phyloP scores from a whole-genome alignment of 1,140 invertebrate genomes.

The Drosophila nebulosa region DNA sequence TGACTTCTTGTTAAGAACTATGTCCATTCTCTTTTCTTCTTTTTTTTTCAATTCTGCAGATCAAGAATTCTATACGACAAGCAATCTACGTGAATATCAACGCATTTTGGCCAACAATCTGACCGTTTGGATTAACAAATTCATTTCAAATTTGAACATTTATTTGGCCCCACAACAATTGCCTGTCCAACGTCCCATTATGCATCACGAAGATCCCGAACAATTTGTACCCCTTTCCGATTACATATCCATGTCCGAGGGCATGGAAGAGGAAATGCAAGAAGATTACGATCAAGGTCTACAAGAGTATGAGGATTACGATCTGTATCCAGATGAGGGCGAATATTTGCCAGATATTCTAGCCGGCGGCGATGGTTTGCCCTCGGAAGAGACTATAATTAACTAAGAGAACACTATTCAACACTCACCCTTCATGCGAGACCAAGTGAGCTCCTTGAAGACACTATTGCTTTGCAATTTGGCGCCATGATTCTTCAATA shows the following conservation, averaged over 20 bases:
- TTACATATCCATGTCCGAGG: constrained; percentile 59
- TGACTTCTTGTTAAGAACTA: too few relatives aligned
- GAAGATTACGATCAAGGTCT: constrained; percentile 19
- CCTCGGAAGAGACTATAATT: constrained; percentile 36
- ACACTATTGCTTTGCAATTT: constrained; percentile 66
- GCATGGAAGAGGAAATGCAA: constrained; percentile 35
- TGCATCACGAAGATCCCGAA: constrained; percentile 48
- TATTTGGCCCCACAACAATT: constrained; percentile 55
- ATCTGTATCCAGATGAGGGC: background rate
- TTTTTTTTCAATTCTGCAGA: constrained; percentile 53
- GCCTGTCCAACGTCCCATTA: constrained; percentile 26
- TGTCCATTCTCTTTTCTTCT: too few relatives aligned
- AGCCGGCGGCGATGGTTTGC: background rate
- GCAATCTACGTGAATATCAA: constrained; percentile 69
- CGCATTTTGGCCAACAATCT: constrained; percentile 70
- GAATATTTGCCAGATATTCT: constrained; percentile 17
- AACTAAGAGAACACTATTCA: background rate
- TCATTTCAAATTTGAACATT: constrained; percentile 75
- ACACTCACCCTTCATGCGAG: constrained; percentile 68
- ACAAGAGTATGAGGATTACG: constrained; percentile 30
- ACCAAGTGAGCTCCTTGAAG: constrained; percentile 63
- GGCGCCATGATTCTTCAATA: constrained; percentile 74
- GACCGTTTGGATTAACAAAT: constrained; percentile 79
- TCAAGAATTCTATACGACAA: constrained; percentile 74
- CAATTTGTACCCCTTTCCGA: constrained; percentile 65